Evolutionary conservation across 2,888 invertebrate genomes (phyloP).

Genomic region (Micoletzkya japonica): DNA sequence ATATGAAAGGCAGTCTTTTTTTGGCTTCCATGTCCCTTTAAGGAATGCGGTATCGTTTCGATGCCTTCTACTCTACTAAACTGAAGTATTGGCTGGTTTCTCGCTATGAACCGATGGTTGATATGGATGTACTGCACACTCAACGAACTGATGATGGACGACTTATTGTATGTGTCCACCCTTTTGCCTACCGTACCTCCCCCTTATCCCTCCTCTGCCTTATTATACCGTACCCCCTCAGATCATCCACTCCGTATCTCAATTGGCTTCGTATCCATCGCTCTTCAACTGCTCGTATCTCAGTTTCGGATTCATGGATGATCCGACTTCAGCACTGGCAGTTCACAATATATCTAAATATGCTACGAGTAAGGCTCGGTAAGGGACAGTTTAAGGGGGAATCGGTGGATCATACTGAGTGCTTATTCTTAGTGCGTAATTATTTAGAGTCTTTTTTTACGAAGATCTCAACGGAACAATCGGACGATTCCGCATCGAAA

Average conservation of each 20-base stretch:
- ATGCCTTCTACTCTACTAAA: background rate
- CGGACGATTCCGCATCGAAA: conserved; percentile 22
- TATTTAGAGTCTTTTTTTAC: conserved; percentile 16
- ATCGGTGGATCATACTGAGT: background rate
- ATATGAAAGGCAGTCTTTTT: background rate
- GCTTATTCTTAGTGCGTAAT: too few species aligned
- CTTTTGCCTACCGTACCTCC: too few species aligned
- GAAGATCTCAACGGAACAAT: conserved; percentile 1
- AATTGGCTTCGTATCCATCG: background rate
- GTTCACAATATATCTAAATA: conserved; percentile 21
- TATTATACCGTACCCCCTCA: too few species aligned
- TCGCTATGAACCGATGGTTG: background rate
- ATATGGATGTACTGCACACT: background rate
- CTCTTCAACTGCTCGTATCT: background rate
- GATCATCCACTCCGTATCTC: conserved; percentile 3
- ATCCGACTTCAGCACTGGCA: conserved; percentile 5
- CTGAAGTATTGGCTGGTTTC: background rate
- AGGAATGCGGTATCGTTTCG: conserved; percentile 16
- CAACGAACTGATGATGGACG: too few species aligned
- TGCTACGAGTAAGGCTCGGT: conserved; percentile 22
- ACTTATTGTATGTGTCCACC: too few species aligned
- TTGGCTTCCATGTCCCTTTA: too few species aligned
- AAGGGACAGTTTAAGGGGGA: background rate
- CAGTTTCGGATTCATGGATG: background rate
- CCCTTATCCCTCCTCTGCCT: too few species aligned